Evolutionary conservation across 1,140 invertebrate genomes (phyloP), one percentile per base, ranked within the genome.

Genomic region (Zaprionus capensis): DNA sequence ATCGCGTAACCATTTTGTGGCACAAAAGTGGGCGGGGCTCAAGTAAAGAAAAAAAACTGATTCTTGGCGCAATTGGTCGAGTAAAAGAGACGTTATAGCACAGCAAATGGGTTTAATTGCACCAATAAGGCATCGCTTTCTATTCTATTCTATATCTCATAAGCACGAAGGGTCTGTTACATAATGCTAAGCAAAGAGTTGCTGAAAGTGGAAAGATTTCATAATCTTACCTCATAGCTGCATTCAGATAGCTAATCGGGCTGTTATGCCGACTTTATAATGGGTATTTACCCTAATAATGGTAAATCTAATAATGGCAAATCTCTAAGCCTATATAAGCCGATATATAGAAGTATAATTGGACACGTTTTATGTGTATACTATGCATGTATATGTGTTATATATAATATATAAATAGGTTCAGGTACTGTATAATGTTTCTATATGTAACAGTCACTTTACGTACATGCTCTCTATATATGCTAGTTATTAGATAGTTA

Each of bases 21-120:
- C 20, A 56, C 36, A 55, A 65, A 65, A 57, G 41, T 44, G 49
- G 56, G 57, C 34, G 36, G 56, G 56, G 49, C 4, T 1, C 26
- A 14, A 46, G 14, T 14, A 24, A 24, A 14, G 46, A 51, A 51
- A 24, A 24, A 7, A 14, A 51, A 24, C 4, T 12, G 46, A 51
- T 22, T 14, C 3, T 20, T 22, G 9, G 1, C 4, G 17, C 11
- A 49, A 20, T 22, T 24, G 22, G 46, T 51, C 20, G 15, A n/a
- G 15, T 0, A 28, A 49, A 22, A 24, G 46, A 51, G 11, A 12
- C 20, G 20, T 51, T 9, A 22, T 17, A 20, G 7, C 7, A 46
- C 6, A 17, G n/a, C n/a, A n/a, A 41, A 41, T 5, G 38, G 15
- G 4, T 1, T 6, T 41, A 4, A 20, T 22, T 12, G n/a, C 9